Percentiles rank a stretch among this genome's conserved stretches.
Conservation (phyloP, 2,113 vertebrate genomes). For the Barnardius zonarius region DNA sequence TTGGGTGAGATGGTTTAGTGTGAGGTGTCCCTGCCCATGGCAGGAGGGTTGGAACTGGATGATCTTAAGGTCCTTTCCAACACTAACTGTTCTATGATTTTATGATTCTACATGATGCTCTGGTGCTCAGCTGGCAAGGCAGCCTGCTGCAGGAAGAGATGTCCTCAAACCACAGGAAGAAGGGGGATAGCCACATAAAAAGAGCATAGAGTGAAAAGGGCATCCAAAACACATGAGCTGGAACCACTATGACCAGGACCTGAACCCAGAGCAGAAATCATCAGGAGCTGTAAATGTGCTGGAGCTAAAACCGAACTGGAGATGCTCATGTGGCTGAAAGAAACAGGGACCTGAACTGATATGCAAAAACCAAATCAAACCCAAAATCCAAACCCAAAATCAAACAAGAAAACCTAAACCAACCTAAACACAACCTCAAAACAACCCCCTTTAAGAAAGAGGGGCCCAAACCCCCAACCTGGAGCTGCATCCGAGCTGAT, state of each 20-base stretch:
- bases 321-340: not conserved
- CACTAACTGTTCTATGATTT: too few species aligned
- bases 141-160: not conserved
- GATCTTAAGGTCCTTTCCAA: too few species aligned
- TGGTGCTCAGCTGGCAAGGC: not conserved
- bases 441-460: not conserved
- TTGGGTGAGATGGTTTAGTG: too few species aligned
- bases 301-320: not conserved
- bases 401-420: not conserved
- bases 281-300: not conserved
- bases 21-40: too few species aligned
- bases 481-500: not conserved
- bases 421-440: not conserved
- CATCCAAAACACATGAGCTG: not conserved
- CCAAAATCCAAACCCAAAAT: not conserved
- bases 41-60: too few species aligned
- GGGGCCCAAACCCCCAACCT: not conserved
- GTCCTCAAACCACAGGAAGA: not conserved
- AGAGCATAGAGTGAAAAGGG: not conserved
- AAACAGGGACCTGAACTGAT: not conserved
- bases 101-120: not conserved
- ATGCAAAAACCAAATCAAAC: not conserved
- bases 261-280: not conserved
- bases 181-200: not conserved
- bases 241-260: too few species aligned